A percentile compares a stretch with the other conserved stretches of the same genome.
These are phyloP conservation scores for Urophycis tenuis DNA, from an alignment of 2,797 vertebrate species.

Conservation along the genomic window DNA sequence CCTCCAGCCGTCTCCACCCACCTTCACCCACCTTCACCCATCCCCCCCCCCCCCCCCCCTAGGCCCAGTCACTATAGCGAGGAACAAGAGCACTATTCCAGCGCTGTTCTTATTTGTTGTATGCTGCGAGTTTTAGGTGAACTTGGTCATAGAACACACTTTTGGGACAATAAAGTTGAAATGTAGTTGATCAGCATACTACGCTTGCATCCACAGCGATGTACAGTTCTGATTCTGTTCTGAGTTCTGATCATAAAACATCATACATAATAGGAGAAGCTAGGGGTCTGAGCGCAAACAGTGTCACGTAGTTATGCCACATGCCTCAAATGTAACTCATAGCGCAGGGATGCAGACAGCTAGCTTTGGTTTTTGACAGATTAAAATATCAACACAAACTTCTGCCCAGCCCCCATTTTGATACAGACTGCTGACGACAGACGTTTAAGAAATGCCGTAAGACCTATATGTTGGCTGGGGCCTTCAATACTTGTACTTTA, in stretches of 20 bases:
- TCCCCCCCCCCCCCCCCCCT: not conserved
- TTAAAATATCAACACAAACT: not conserved
- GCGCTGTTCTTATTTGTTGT: no score
- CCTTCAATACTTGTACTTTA: no score
- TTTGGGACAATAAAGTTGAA: no score
- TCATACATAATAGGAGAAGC: no score
- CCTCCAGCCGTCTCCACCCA: not conserved
- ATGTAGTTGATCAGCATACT: no score
- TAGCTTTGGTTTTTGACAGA: not conserved
- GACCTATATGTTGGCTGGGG: no score
- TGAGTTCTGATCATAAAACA: no score
- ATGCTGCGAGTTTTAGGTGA: no score
- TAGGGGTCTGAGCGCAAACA: no score
- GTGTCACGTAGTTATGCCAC: not conserved
- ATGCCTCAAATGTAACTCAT: not conserved
- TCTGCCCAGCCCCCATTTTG: not conserved
- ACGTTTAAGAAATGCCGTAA: not conserved
- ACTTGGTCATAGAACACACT: no score
- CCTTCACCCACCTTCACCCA: not conserved
- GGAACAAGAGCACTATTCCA: not conserved
- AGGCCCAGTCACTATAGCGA: not conserved
- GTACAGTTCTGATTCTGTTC: no score
- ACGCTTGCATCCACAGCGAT: no score
- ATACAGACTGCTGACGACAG: not conserved
- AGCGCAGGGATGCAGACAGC: not conserved